Evolutionary conservation across 2,797 vertebrate genomes (phyloP), one percentile per base, ranked within the genome.

Genomic region (Smutsia temminckii): DNA sequence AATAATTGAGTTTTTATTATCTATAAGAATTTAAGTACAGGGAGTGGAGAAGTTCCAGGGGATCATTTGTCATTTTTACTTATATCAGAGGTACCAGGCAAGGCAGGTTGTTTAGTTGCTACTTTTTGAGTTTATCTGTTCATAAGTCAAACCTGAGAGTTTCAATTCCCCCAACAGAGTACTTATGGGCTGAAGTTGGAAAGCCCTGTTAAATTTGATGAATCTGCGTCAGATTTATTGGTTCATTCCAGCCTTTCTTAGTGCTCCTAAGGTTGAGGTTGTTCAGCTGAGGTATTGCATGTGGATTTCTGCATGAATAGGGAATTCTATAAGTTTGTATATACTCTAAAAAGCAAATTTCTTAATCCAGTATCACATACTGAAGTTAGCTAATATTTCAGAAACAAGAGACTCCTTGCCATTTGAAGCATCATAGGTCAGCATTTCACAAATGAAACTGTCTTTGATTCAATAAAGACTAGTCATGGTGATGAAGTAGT

Each of bases 61-160:
- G 46, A 5, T 72, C 37, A 27, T 75, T 85, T 71, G 53, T 95
- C 23, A 72, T 66, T 87, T 95, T 95, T 79, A 87, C 23, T 72
- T 92, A 32, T 68, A 64, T 64, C 75, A 89, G 64, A 92, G 69
- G 21, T 9, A 34, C 32, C 27, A 93, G 51, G 37, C 49, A 85
- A 87, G 17, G 53, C 7, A 85, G 10, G 12, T 57, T 91, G 12
- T 94, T 90, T 75, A 63, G 32, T 34, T 87, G 86, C 12, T 81
- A 68, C 64, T 66, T 95, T 90, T 63, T 92, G 18, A 93, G 53
- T 97, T 93, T 89, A 42, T 80, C 78, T 95, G 32, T 94, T 93
- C 53, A 61, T 66, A 95, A 96, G 64, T 94, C 84, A 97, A 90
- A 85, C 42, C 57, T 72, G 51, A 89, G 55, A 89, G 46, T 96